Evolutionary conservation across 2,113 vertebrate genomes (phyloP).

Genomic region (Oostethus manadensis): DNA sequence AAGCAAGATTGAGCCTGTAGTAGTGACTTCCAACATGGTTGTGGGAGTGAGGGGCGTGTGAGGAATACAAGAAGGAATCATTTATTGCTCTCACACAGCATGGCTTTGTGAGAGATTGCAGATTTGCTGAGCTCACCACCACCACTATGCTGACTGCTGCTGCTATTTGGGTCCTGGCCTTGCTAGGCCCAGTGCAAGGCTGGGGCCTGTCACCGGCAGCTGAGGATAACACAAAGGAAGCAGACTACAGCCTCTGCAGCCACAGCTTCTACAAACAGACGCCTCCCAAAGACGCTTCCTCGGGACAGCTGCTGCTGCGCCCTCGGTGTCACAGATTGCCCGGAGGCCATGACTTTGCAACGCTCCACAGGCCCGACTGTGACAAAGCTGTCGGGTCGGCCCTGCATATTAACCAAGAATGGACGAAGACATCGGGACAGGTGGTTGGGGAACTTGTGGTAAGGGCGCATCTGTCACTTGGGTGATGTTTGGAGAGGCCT

Average conservation of each 20-base stretch:
- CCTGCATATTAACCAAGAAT: slow-evolving; percentile 50
- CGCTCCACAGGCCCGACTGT: slow-evolving; percentile 56
- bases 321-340: slow-evolving; percentile 61
- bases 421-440: slow-evolving; percentile 38
- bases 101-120: slow-evolving; percentile 21
- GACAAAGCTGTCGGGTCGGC: slow-evolving; percentile 62
- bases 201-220: slow-evolving; percentile 51
- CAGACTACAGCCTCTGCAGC: slow-evolving; percentile 49
- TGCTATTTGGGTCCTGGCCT: slow-evolving; percentile 55
- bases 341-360: slow-evolving; percentile 57
- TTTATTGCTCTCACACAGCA: slow-evolving; percentile 54
- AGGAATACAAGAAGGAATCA: slow-evolving; percentile 52
- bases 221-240: slow-evolving; percentile 42
- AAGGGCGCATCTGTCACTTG: slow-evolving; percentile 25
- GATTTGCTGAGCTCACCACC: slow-evolving; percentile 59
- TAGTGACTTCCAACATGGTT: slow-evolving; percentile 28
- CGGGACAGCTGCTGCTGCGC: slow-evolving; percentile 32
- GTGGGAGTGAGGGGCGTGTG: slow-evolving; percentile 29
- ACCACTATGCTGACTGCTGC: slow-evolving; percentile 55
- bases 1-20: slow-evolving; percentile 61
- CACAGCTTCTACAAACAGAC: slow-evolving; percentile 66
- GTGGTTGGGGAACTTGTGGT: slow-evolving; percentile 47
- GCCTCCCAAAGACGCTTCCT: slow-evolving; percentile 46
- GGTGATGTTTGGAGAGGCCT: neutral
- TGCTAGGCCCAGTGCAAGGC: slow-evolving; percentile 57